Evolutionary conservation across 2,888 invertebrate species (phyloP), one percentile per base, ranked within the genome.

Genomic region (Macrostomum cliftonense): DNA sequence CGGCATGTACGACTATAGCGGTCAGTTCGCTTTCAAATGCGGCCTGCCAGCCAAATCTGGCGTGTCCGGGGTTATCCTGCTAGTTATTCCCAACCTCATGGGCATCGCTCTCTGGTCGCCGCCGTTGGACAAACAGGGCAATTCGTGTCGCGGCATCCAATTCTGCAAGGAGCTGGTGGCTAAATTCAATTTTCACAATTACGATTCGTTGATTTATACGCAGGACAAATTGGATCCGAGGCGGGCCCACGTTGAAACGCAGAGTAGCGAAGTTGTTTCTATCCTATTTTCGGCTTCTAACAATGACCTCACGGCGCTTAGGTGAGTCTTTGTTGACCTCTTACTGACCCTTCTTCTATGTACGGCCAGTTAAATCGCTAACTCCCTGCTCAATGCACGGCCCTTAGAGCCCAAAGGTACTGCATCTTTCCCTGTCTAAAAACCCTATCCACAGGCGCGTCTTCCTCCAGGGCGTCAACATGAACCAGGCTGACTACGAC

Each of bases 181-280:
- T 52, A 79, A 80, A 51, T 95, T 91, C 70, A 93, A 93, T 67
- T 95, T 95, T 73, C 88, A 89, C 74, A 84, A 91, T 64, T 95
- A 91, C 65, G 93, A 95, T 67, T 91, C 89, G 69, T 75, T 93
- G 56, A 81, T 82, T 40, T 59, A 91, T 64, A 83, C 86, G 2
- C 80, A 83, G 14, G 82, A 86, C 68, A 95, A 93, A 69, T 81
- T 82, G 61, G 91, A 93, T 68, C 93, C 93, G 0, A 78, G 91
- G 47, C 77, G 82, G 51, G 83, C 85, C 71, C 82, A 83, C 62
- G 85, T 83, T 63, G 89, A 91, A 70, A 82, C 85, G 0, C 84
- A 83, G 61, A 88, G 88, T 1, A 77, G 87, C 20, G 83, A 83
- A 56, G 84, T 93, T 59, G 89, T 93, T 9, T 86, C 87, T 71